Conservation (phyloP, 2,113 vertebrate genomes). For the Catharus minimus region DNA sequence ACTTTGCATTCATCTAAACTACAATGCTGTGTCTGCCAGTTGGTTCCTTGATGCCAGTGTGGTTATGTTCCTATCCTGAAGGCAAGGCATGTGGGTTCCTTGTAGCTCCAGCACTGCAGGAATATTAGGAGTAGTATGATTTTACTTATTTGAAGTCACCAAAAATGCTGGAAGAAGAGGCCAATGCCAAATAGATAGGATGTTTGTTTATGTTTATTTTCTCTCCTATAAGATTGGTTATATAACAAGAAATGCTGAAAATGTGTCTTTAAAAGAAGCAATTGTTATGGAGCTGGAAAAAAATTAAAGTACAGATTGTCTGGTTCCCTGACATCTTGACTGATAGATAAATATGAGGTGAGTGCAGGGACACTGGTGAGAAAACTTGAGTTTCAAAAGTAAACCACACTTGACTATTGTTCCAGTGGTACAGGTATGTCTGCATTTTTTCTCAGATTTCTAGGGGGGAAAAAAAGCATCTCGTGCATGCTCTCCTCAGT, state of each 20-base stretch:
- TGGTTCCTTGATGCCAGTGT: background rate
- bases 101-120: background rate
- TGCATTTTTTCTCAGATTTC: background rate
- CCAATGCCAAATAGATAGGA: background rate
- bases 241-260: background rate
- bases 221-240: background rate
- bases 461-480: fast-evolving
- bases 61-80: background rate
- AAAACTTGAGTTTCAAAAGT: background rate
- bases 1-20: background rate
- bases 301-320: background rate
- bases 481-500: background rate
- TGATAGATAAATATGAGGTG: background rate
- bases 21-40: fast-evolving
- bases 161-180: background rate
- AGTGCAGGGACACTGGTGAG: background rate
- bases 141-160: background rate
- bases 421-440: background rate
- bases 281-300: background rate
- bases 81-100: background rate
- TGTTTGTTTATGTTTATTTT: background rate
- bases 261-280: background rate
- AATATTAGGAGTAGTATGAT: background rate
- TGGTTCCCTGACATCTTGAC: background rate
- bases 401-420: background rate